A percentile compares a stretch with the other conserved stretches of the same genome.
phyloP scores from a whole-genome alignment of 2,797 vertebrate species.

The Ispidina picta region DNA sequence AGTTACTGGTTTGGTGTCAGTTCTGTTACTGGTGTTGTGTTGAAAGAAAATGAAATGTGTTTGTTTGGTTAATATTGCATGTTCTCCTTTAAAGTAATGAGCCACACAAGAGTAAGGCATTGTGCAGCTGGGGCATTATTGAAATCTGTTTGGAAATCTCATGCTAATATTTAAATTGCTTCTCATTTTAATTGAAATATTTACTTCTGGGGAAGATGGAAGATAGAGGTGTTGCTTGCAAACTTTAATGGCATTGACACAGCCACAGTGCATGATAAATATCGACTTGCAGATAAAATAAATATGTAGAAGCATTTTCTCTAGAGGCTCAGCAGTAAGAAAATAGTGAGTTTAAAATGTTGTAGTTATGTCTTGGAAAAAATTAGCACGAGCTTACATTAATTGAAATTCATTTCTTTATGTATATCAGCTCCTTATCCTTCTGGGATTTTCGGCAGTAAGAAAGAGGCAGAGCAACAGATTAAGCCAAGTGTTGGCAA shows the following conservation, averaged over 20 bases:
- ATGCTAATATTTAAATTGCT: slow-evolving; percentile 16
- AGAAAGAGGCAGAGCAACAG: slow-evolving; percentile 67
- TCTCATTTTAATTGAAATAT: background rate
- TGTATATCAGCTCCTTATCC: slow-evolving; percentile 69
- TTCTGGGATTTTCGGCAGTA: slow-evolving; percentile 58
- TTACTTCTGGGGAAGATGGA: background rate
- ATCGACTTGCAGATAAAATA: slow-evolving; percentile 3
- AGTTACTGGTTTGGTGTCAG: too few relatives aligned
- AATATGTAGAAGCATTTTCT: slow-evolving; percentile 47
- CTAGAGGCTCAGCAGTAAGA: slow-evolving; percentile 36
- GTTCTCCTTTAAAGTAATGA: background rate
- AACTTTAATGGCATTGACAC: background rate
- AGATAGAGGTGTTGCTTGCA: background rate
- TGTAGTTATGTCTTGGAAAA: slow-evolving; percentile 61
- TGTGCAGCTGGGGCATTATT: background rate
- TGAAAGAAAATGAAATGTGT: background rate
- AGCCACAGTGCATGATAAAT: slow-evolving; percentile 21
- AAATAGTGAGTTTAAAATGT: slow-evolving; percentile 64
- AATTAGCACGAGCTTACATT: slow-evolving; percentile 65
- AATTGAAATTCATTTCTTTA: slow-evolving; percentile 72
- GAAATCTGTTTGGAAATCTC: background rate
- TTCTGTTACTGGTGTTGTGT: background rate
- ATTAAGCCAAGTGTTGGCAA: slow-evolving; percentile 73
- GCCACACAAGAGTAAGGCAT: background rate
- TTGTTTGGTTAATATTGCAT: background rate